These are phyloP conservation scores for Bedellia somnulentella DNA, from an alignment of 2,888 invertebrate genomes.

Conservation along the genomic window DNA sequence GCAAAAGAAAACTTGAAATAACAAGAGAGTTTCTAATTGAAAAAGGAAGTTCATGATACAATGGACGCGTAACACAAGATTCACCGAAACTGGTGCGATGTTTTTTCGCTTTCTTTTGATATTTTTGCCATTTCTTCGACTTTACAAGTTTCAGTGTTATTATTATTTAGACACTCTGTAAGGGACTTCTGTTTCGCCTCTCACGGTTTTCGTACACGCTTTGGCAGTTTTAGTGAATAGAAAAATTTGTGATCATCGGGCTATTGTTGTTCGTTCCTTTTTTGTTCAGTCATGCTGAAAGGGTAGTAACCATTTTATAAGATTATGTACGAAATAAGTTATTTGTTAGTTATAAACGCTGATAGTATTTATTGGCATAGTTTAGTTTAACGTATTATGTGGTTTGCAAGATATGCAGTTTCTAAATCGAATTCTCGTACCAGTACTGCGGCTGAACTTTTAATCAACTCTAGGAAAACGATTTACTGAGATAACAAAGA, in stretches of 20 bases:
- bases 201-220: conserved; percentile 12
- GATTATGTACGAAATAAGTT: too few species aligned
- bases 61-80: conserved; percentile 18
- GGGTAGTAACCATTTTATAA: too few species aligned
- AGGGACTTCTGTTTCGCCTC: conserved; percentile 14
- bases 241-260: conserved; percentile 14
- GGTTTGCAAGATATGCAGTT: too few species aligned
- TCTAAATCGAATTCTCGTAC: conserved; percentile 51
- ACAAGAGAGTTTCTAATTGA: conserved; percentile 1
- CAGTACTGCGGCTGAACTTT: conserved; percentile 51
- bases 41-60: conserved; percentile 13
- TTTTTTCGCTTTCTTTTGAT: conserved; percentile 27
- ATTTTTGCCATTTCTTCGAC: conserved; percentile 19
- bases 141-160: conserved; percentile 14
- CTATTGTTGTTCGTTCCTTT: conserved; percentile 15
- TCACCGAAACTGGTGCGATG: conserved; percentile 21
- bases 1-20: neutral
- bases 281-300: too few species aligned
- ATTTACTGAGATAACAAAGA: conserved; percentile 37
- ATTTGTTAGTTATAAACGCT: too few species aligned
- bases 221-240: conserved; percentile 13
- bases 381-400: too few species aligned
- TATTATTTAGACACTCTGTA: conserved; percentile 18
- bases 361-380: too few species aligned
- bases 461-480: conserved; percentile 54